Base-by-base conservation (phyloP, 2,113 vertebrate species). In the Rhynchopsitta pachyrhyncha region DNA sequence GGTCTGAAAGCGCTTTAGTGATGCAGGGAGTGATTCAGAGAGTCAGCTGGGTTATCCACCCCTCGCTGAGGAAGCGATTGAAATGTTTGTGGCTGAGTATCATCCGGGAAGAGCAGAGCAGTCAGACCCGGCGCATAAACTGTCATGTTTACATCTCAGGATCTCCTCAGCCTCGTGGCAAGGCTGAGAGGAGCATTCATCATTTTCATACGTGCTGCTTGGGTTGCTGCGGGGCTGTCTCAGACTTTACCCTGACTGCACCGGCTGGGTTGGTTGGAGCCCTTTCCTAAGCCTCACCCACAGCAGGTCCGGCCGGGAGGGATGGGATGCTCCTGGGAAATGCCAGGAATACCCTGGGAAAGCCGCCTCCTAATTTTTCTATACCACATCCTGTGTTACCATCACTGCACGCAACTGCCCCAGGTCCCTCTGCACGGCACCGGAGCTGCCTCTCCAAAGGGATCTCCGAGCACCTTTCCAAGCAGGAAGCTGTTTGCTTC, bases 21-120 rank as follows among this genome's bases (percentile, higher is more conserved):
- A 86, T 82, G 67, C 82, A 77, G 95, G 57, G 80, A 92, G 59
- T 62, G 74, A 96, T 86, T 95, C 92, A 69, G 92, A 68, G 73
- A 94, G 90, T 85, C 96, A 77, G 27, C 62, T 7, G 8, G 86
- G 92, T 92, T 88, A 86, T 52, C 77, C 46, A 24, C 50, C 44
- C 46, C 80, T 95, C 1, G 39, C 91, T 47, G 84, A 11, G 82
- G 76, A 41, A 71, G 86, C 24, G 41, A 87, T 42, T 83, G 94
- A 88, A 93, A 93, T 70, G n/a, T 28, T 42, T 79, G 85, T 35
- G 59, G 71, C 75, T 85, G 91, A 83, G 16, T 33, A 80, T 91
- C 69, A 60, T 10, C 24, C 4, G 7, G 82, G 89, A 74, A 94
- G 59, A 82, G 44, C 47, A 5, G 46, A 60, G n/a, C 53, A 84